Conservation (phyloP, 2,797 vertebrate genomes). For the Stomatorhinus walkeri region DNA sequence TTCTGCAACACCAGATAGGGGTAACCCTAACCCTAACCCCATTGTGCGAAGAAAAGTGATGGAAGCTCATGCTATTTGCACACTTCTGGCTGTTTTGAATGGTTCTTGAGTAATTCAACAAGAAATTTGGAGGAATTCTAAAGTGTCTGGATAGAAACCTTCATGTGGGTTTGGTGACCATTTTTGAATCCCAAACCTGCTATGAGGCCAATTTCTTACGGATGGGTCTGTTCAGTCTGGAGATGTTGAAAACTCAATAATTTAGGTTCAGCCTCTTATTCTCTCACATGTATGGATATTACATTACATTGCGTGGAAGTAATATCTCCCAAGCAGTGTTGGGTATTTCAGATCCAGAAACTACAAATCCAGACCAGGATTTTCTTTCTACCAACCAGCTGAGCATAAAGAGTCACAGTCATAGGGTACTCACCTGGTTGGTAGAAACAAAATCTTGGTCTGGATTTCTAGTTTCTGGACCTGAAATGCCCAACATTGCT, state of each 20-base stretch:
- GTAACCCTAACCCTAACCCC: neutral
- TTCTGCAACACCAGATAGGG: neutral
- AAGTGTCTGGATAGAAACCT: neutral
- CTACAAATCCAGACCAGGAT: neutral
- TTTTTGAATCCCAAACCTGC: neutral
- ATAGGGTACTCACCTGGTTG: neutral
- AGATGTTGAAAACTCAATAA: neutral
- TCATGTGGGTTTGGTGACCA: neutral
- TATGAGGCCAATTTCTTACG: neutral
- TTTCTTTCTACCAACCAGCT: neutral
- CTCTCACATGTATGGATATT: neutral
- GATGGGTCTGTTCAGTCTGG: neutral
- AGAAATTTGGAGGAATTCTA: neutral
- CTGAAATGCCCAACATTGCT: neutral
- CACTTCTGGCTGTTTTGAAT: neutral
- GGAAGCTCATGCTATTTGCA: neutral
- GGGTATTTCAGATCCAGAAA: neutral
- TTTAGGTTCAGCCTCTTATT: neutral
- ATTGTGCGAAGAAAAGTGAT: neutral
- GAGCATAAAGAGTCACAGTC: neutral
- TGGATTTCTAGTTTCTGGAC: neutral
- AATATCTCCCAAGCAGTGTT: neutral
- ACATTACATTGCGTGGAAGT: neutral
- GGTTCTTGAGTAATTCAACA: neutral
- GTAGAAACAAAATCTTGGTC: neutral